Base-by-base conservation (phyloP, 2,113 vertebrate genomes). In the Anser cygnoides region DNA sequence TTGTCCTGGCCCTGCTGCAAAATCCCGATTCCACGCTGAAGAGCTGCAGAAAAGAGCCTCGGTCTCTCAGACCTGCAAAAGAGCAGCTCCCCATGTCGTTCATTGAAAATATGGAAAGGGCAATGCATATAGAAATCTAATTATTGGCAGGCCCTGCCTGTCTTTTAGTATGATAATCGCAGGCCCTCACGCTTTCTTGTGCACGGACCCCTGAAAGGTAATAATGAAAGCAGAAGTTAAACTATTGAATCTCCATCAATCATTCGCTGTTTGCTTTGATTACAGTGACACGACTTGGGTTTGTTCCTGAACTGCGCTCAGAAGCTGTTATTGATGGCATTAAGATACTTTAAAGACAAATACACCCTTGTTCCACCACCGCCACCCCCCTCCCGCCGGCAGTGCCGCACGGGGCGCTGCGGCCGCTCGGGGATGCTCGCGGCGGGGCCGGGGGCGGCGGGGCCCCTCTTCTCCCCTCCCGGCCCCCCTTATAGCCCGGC, bases 51-150 rank as follows among this genome's bases (percentile, higher is more conserved):
- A 92, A 84, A 68, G 71, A 70, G 79, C 70, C 25, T 62, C 4
- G 4, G 44, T 76, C 44, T 26, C 76, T 46, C 93, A 58, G 76
- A 90, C 65, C 90, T 58, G 85, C 91, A 18, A 35, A 85, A 54
- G 82, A 90, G 79, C 94, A 92, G 84, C 83, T 94, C 94, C 76
- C 58, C 55, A 1, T 79, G 88, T 84, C 12, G 5, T 26, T 44
- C 79, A 46, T 9, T 90, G 87, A 66, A 70, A 80, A 74, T 39
- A 81, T 3, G 66, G 88, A 66, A 71, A 88, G 83, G 74, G 85
- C 82, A 89, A 93, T 94, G 92, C 95, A 87, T 94, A 84, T 59
- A 94, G 93, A 87, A 95, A 89, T 82, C 61, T 95, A 84, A 94
- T 93, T 90, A 94, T 35, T 26, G 82, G 68, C 73, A 57, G 70